phyloP scores from a whole-genome alignment of 2,113 vertebrate genomes.

The Gallinago media region DNA sequence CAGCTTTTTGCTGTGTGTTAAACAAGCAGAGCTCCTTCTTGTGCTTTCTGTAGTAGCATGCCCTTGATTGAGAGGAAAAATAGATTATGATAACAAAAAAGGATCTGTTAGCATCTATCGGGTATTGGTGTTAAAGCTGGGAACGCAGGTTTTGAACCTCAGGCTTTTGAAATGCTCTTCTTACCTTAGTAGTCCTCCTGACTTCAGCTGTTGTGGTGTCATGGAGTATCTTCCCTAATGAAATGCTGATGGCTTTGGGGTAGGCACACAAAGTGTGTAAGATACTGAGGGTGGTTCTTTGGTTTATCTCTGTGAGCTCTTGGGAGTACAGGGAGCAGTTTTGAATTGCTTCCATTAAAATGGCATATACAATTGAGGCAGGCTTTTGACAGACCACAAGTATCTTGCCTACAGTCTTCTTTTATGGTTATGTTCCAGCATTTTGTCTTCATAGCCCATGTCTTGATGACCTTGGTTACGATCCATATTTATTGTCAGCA shows the following conservation, averaged over 20 bases:
- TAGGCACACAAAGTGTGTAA: not conserved
- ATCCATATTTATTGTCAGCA: not conserved
- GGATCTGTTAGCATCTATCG: not conserved
- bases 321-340: not conserved
- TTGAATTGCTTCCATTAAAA: not conserved
- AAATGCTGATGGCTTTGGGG: not conserved
- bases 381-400: not conserved
- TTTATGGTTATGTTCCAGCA: not conserved
- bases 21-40: not conserved
- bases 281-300: not conserved
- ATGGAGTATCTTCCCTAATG: not conserved
- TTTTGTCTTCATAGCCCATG: not conserved
- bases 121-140: rapidly evolving
- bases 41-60: not conserved
- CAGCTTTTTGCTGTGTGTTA: not conserved
- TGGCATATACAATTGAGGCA: not conserved
- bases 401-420: not conserved
- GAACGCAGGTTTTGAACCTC: not conserved
- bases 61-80: not conserved
- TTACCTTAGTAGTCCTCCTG: not conserved
- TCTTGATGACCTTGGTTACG: not conserved
- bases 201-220: not conserved
- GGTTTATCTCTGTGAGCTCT: not conserved
- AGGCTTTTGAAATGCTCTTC: not conserved
- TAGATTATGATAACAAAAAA: not conserved